Percentiles rank a stretch among this genome's conserved stretches.
Conservation (phyloP, 2,113 vertebrate species). For the Pseudopipra pipra region DNA sequence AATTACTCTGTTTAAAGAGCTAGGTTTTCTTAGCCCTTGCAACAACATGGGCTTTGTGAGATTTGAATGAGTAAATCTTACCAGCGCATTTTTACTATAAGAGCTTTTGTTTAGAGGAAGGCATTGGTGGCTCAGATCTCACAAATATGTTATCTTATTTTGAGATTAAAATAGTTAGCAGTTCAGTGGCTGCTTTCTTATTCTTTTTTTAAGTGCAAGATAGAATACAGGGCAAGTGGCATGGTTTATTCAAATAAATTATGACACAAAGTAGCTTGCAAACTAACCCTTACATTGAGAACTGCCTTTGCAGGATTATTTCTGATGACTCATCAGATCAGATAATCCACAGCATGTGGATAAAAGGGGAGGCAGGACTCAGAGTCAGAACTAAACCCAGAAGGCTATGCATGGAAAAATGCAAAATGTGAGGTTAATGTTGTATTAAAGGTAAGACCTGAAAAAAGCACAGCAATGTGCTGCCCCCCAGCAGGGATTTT, state of each 20-base stretch:
- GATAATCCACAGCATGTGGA: neutral
- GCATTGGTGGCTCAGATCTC: neutral
- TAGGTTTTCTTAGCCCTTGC: slow-evolving; percentile 8
- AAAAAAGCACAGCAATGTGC: neutral
- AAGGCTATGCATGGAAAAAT: neutral
- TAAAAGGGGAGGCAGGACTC: neutral
- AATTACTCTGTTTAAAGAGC: slow-evolving; percentile 27
- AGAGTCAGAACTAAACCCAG: neutral
- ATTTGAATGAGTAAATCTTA: slow-evolving; percentile 28
- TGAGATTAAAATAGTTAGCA: neutral
- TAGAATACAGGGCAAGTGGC: neutral
- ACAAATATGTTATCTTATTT: neutral
- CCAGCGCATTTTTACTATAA: neutral
- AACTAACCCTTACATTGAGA: neutral
- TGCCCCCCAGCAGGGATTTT: slow-evolving; percentile 42
- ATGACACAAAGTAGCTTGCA: neutral
- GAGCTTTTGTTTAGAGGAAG: slow-evolving; percentile 26
- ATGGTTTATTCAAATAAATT: neutral
- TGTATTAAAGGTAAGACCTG: slow-evolving; percentile 15
- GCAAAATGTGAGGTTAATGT: neutral
- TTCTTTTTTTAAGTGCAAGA: neutral
- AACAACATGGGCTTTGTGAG: slow-evolving; percentile 5
- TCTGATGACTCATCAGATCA: slow-evolving; percentile 26
- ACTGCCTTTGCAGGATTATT: neutral
- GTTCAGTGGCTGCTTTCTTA: neutral